Evolutionary conservation across 2,113 vertebrate genomes (phyloP), one percentile per base, ranked within the genome.

Genomic region (Cynopterus brachyotis): DNA sequence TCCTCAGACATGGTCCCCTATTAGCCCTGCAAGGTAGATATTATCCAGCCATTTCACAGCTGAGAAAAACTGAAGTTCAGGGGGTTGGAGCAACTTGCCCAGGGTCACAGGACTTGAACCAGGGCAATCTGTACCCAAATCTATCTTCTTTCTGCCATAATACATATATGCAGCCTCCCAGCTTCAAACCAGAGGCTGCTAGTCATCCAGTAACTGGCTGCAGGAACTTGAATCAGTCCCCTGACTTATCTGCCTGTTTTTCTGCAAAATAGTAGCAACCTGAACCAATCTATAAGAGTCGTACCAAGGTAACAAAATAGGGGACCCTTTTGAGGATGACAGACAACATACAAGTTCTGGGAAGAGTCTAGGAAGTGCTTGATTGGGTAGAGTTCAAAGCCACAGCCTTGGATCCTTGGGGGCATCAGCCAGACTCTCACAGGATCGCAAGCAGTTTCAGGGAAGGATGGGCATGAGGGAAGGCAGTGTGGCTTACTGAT

Each of bases 241-340:
- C 78, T 55, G 20, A 66, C 32, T n/a, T 75, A 53, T 2, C 19
- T 60, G 13, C 90, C 62, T 86, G 3, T 90, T 95, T 94, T 22
- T 47, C 50, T 47, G 15, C 16, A 86, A 81, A 16, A 37, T 60
- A 59, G 84, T 10, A 86, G 40, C 17, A 42, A 69, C 32, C 37
- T 30, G 19, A 84, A 40, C 12, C 59, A 78, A 73, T 16, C 45
- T 57, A 30, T 40, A 35, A 47, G 32, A 80, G 32, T n/a, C 47
- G 17, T 16, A 73, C 12, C 2, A 40, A 88, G 30, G 72, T 35
- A 80, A 37, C 26, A 35, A 55, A 80, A 89, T 37, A 12, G 6
- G 10, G 42, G 26, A 26, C 11, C 32, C 50, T 32, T 47, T 32
- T 10, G 35, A 89, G 67, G 32, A 57, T 47, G 60, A 55, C 32